Evolutionary conservation across 2,888 invertebrate species (phyloP).

Genomic region (Drosophila paranaensis): DNA sequence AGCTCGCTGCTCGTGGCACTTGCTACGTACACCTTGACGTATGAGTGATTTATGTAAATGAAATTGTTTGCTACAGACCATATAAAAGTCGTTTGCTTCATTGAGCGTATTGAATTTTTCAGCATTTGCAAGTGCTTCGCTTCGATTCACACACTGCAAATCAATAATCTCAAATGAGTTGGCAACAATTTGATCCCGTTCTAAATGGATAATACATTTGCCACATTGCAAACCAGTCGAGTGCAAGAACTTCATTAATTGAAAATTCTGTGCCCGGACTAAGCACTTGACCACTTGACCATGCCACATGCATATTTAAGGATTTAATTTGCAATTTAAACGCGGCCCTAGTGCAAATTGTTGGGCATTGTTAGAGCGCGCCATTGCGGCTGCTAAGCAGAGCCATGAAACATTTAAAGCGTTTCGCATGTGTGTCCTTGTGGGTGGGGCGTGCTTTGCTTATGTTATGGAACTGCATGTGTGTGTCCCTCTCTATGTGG

Average conservation of each 20-base stretch:
- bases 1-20: constrained; percentile 38
- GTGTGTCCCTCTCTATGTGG: background rate
- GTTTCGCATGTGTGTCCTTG: constrained; percentile 39
- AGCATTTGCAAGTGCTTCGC: constrained; percentile 7
- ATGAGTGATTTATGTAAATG: constrained; percentile 74
- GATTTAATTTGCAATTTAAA: constrained; percentile 57
- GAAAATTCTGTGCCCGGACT: constrained; percentile 27
- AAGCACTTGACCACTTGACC: constrained; percentile 35
- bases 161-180: constrained; percentile 43
- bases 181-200: constrained; percentile 38
- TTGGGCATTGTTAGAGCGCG: constrained; percentile 8
- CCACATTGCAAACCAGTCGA: constrained; percentile 23
- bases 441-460: constrained; percentile 11
- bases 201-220: constrained; percentile 32
- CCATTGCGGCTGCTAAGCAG: constrained; percentile 32
- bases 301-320: constrained; percentile 54
- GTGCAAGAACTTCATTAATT: constrained; percentile 46
- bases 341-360: constrained; percentile 9
- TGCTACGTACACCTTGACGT: constrained; percentile 57
- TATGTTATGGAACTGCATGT: background rate
- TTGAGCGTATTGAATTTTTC: constrained; percentile 22
- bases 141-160: constrained; percentile 31
- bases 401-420: constrained; percentile 61
- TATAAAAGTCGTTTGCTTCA: constrained; percentile 37
- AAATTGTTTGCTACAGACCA: constrained; percentile 57